Evolutionary conservation across 2,797 vertebrate genomes (phyloP), one percentile per base, ranked within the genome.

Genomic region (Lepus oiostolus): DNA sequence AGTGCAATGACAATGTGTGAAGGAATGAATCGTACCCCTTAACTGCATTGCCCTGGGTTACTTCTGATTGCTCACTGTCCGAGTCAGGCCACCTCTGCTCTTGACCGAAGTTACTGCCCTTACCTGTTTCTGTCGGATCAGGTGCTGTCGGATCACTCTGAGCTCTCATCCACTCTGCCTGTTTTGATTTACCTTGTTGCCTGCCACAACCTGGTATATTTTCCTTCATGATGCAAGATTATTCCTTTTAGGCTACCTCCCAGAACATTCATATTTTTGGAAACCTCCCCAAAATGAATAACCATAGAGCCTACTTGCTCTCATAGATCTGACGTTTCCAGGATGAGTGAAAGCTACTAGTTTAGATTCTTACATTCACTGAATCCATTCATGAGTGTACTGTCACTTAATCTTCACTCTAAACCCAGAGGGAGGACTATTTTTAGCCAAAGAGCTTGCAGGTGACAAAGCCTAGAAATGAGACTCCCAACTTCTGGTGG

Each of bases 281-380:
- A 94, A 91, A 68, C 77, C 35, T 91, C 50, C 7, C 5, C 80
- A 4, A 72, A 77, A 91, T 67, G 17, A 90, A 62, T 90, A 62
- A 58, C 79, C 22, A 17, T 30, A n/a, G 28, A 88, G 71, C 12
- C 38, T 54, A 35, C 72, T 77, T 85, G 62, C 65, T 58, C n/a
- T 85, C n/a, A 28, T 17, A 6, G 72, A 60, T 81, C 65, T 79
- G 35, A 77, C 21, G 82, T 21, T 71, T 13, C 42, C 26, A 76
- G 22, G 13, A 71, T 89, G 58, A 63, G 52, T 52, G 70, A 62
- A 93, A 74, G 42, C 14, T 19, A 85, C 22, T 76, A 32, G 74
- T 72, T 94, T 75, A 85, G 54, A 50, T 82, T 94, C 17, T 83
- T 90, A 86, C 68, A 24, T 88, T 42, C 62, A 2, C 68, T 77